Conservation (phyloP, 2,888 invertebrate genomes). For the Acanthosepion esculentum region DNA sequence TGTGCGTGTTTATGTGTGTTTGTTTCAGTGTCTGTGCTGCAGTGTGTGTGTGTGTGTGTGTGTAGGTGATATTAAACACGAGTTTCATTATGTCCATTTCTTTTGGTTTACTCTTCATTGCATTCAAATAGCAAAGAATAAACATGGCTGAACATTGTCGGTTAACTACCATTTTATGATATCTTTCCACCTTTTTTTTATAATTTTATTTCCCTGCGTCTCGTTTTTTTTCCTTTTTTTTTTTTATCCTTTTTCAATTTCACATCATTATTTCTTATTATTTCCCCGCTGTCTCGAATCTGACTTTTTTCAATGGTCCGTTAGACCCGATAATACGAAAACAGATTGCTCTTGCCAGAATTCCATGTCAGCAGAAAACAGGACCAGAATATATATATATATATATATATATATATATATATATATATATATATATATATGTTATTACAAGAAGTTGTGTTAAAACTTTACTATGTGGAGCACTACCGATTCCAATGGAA, state of each 20-base stretch:
- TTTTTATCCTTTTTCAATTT: not conserved
- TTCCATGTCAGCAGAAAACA: not conserved
- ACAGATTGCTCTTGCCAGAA: not conserved
- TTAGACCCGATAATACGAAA: constrained; percentile 11
- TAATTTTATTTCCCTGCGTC: not conserved
- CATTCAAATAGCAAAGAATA: not conserved
- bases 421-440: constrained; percentile 2
- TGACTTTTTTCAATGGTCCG: not conserved
- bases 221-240: not conserved
- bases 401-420: constrained; percentile 2
- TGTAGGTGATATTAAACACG: not conserved
- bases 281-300: not conserved
- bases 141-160: not conserved
- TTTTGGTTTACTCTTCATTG: not conserved
- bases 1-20: no score
- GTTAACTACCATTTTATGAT: not conserved
- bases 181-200: not conserved
- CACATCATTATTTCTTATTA: not conserved
- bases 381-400: not conserved
- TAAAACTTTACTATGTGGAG: no score
- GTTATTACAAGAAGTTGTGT: no score
- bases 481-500: no score
- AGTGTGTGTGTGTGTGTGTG: not conserved
- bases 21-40: no score
- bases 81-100: not conserved